Conservation (phyloP, 2,888 invertebrate genomes). For the Arrhopalites spinosus region DNA sequence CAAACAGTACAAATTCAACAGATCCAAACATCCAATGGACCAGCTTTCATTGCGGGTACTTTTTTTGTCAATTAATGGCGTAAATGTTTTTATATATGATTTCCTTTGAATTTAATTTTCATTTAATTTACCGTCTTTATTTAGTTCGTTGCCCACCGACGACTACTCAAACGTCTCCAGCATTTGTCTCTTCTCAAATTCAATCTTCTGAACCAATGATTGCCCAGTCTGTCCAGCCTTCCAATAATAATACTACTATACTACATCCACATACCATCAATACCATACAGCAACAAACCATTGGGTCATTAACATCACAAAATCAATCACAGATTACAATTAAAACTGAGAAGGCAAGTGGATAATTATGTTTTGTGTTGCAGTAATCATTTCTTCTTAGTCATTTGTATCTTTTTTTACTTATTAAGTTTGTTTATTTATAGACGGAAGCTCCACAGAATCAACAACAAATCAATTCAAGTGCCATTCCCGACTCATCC, state of each 20-base stretch:
- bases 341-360: slow-evolving; percentile 35
- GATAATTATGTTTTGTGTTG: too few relatives aligned
- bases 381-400: neutral
- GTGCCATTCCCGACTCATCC: slow-evolving; percentile 33
- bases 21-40: slow-evolving; percentile 63
- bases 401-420: neutral
- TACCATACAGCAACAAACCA: slow-evolving; percentile 29
- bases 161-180: slow-evolving; percentile 31
- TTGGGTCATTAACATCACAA: slow-evolving; percentile 29
- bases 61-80: too few relatives aligned
- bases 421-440: neutral
- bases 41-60: slow-evolving; percentile 59
- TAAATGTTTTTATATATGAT: too few relatives aligned
- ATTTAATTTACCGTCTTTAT: neutral
- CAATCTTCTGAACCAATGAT: slow-evolving; percentile 27
- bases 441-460: slow-evolving; percentile 8
- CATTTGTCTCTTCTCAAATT: slow-evolving; percentile 33
- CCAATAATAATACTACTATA: neutral
- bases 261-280: slow-evolving; percentile 3
- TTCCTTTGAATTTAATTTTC: too few relatives aligned
- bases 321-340: slow-evolving; percentile 40
- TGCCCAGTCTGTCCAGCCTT: slow-evolving; percentile 28
- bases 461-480: slow-evolving; percentile 19
- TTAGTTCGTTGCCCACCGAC: slow-evolving; percentile 24
- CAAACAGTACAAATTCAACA: slow-evolving; percentile 61